Evolutionary conservation across 2,113 vertebrate genomes (phyloP), one percentile per base, ranked within the genome.

Genomic region (Coreoperca whiteheadi): DNA sequence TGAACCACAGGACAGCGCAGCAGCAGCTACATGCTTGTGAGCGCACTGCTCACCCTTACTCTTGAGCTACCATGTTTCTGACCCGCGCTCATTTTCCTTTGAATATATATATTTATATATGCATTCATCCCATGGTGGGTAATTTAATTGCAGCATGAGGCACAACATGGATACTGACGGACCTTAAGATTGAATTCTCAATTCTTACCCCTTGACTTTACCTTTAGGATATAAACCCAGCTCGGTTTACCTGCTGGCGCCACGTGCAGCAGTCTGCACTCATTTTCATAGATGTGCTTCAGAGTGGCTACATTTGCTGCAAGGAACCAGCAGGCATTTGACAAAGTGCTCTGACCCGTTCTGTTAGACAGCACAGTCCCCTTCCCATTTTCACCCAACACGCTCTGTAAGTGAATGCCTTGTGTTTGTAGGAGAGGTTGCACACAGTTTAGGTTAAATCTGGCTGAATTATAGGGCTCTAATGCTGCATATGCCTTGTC

Each of bases 171-270:
- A 30, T 5, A 9, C 74, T 2, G 16, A 0, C 6, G 9, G 9
- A 8, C 8, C 23, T 8, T 1, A 5, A 30, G n/a, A 50, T 9
- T 7, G 23, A 20, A 66, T 30, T 71, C 76, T 81, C 85, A 85
- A 83, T 86, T 86, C 81, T 51, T 67, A 28, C 56, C 34, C 50
- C 39, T 43, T 57, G 20, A 8, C 16, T 25, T 39, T 8, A 32
- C 1, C 39, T 50, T n/a, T 4, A 61, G 14, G 16, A 9, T 23
- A 1, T 16, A 9, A 14, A 20, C 2, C 23, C 41, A 1, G 20
- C 54, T 48, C 5, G 25, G 7, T 39, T 30, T 0, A 20, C 2
- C 39, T 43, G 10, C 6, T 30, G 28, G 21, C 25, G 14, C 21
- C 34, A 50, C 43, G 14, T 41, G 59, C 30, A 20, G 50, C 20